Evolutionary conservation across 2,888 invertebrate species (phyloP), one percentile per base, ranked within the genome.

Genomic region (Sipha maydis): DNA sequence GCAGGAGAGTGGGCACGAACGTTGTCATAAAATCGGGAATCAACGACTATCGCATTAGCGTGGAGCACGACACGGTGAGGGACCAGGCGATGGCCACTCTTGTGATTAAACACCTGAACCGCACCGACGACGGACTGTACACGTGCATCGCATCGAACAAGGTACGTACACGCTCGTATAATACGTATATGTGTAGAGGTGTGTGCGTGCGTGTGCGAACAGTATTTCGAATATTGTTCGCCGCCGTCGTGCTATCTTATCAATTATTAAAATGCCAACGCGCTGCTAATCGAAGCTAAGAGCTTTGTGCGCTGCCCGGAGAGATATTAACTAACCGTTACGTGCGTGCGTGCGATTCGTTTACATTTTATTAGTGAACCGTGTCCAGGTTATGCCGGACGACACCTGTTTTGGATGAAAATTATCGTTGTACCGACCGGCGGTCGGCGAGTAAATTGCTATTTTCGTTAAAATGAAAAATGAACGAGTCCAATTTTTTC

Each of bases 41-140:
- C 73, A 80, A 80, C 41, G 86, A 88, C 48, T 80, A 88, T 41
- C 86, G 86, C 61, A 75, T 88, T 75, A 88, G 80, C 61, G 86
- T 88, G 56, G 80, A 75, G 11, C 80, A 80, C 73, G 80, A 88
- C n/a, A 80, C 80, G 25, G 25, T 41, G 9, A 41, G 75, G 31
- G 80, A 88, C 86, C 94, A 94, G 91, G 93, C 94, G 0, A 93
- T 93, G 83, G 96, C 95, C 48, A 94, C 94, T 3, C 92, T 98
- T 89, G 94, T 94, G 67, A 95, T 98, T 90, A 92, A 93, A 0
- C 94, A 94, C 83, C 91, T 95, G 25, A 93, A 94, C 84, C 93
- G 96, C 89, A 93, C 94, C 4, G 96, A 98, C 92, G 98, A 98
- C 92, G 98, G 97, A 0, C 93, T 98, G 17, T 98, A 98, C 92